phyloP scores from a whole-genome alignment of 2,888 invertebrate species.

The Scaptodrosophila latifasciaeformis region DNA sequence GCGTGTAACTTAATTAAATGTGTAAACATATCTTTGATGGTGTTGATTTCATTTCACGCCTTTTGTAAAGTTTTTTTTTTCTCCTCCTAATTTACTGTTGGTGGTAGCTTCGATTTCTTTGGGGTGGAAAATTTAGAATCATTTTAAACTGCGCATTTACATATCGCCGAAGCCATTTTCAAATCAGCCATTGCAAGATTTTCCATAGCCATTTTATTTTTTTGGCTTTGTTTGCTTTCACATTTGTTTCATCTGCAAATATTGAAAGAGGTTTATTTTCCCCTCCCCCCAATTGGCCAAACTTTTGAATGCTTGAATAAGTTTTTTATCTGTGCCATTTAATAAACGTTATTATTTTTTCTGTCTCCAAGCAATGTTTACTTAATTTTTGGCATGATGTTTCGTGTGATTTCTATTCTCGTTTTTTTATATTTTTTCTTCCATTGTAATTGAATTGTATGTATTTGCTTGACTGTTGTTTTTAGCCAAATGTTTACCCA shows the following conservation, averaged over 20 bases:
- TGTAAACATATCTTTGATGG: constrained; percentile 61
- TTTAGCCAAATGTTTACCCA: constrained; percentile 55
- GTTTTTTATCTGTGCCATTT: constrained; percentile 19
- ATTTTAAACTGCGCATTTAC: no score
- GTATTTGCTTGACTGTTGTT: constrained; percentile 28
- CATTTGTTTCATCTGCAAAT: constrained; percentile 57
- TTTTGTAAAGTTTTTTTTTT: constrained; percentile 15
- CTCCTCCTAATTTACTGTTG: constrained; percentile 1
- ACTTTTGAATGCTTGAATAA: constrained; percentile 44
- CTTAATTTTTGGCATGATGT: constrained; percentile 48
- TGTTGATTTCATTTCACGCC: constrained; percentile 50
- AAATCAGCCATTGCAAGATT: constrained; percentile 45
- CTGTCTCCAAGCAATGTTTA: constrained; percentile 54
- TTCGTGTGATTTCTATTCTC: constrained; percentile 35
- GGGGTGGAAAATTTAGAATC: constrained; percentile 12
- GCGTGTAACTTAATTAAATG: constrained; percentile 67
- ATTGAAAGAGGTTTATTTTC: constrained; percentile 55
- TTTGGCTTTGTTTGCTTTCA: constrained; percentile 45
- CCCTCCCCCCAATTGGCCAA: constrained; percentile 28
- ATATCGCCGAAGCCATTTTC: constrained; percentile 41
- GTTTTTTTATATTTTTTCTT: constrained; percentile 41
- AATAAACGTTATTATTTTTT: constrained; percentile 33
- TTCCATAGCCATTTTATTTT: constrained; percentile 32
- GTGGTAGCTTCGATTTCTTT: no score
- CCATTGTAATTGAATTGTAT: constrained; percentile 67